Conservation (phyloP, 2,113 vertebrate genomes). For the Pristiophorus japonicus region DNA sequence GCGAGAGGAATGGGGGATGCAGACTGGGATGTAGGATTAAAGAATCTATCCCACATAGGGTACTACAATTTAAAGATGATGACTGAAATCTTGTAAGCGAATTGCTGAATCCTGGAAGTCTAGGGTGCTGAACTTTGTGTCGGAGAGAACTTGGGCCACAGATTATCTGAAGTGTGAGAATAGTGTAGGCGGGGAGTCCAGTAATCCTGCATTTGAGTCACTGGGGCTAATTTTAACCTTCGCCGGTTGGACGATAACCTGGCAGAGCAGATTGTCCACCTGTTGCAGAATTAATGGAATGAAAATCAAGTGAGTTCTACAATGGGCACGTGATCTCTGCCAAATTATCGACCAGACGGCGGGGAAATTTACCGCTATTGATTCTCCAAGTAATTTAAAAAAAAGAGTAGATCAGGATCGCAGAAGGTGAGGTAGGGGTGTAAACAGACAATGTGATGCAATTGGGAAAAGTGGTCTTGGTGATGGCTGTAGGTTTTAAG, state of each 20-base stretch:
- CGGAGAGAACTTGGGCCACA: background rate
- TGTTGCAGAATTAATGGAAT: background rate
- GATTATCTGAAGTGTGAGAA: background rate
- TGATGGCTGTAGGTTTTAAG: too few relatives aligned
- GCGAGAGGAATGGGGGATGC: background rate
- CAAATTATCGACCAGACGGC: background rate
- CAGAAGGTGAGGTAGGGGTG: background rate
- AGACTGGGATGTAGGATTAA: background rate
- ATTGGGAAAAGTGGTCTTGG: background rate
- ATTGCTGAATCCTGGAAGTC: background rate
- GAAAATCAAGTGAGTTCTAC: background rate
- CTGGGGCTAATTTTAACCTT: background rate
- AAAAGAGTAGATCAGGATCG: background rate
- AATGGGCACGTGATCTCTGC: too few relatives aligned
- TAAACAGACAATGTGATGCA: background rate
- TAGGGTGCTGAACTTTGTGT: background rate
- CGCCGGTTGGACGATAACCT: background rate
- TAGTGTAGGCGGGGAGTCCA: background rate
- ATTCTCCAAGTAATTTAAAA: background rate
- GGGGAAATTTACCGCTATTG: background rate
- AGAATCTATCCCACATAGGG: background rate
- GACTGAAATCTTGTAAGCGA: background rate
- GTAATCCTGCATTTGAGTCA: background rate
- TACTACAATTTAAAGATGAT: background rate
- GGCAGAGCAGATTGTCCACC: background rate